phyloP scores from a whole-genome alignment of 1,140 invertebrate genomes.

The Batillaria attramentaria region DNA sequence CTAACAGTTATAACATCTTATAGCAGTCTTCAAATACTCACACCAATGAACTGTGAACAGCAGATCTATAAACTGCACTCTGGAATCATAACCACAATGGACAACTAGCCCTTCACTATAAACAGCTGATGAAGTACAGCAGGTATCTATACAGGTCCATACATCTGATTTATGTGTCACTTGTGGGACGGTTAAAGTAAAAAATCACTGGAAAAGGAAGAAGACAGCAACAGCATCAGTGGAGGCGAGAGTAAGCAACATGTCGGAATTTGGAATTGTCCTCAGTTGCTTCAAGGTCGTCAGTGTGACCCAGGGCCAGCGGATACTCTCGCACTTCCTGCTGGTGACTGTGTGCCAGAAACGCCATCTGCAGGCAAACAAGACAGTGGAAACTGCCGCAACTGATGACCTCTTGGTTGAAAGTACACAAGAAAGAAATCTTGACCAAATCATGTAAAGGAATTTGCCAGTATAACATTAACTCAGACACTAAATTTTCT shows the following conservation, averaged over 20 bases:
- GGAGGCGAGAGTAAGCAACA: constrained; percentile 28
- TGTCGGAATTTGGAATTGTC: constrained; percentile 29
- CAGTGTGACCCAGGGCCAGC: constrained; percentile 22
- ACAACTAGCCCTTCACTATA: not conserved
- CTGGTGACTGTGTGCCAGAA: constrained; percentile 21
- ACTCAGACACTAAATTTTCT: no score
- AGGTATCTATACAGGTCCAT: not conserved
- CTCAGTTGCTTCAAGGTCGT: constrained; percentile 14
- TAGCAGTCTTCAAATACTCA: no score
- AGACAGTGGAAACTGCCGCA: no score
- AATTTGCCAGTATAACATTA: no score
- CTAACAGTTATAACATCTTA: no score
- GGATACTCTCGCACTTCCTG: constrained; percentile 37
- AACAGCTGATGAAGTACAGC: not conserved
- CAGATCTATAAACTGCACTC: not conserved
- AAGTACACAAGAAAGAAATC: no score
- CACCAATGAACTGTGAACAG: not conserved
- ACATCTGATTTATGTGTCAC: not conserved
- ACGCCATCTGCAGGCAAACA: constrained; percentile 32
- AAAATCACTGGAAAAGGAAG: not conserved
- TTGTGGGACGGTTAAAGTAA: not conserved
- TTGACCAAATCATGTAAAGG: no score
- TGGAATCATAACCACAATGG: not conserved
- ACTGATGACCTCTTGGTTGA: no score
- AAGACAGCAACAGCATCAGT: not conserved